Percentiles rank a stretch among this genome's conserved stretches.
These are phyloP conservation scores for Thaleichthys pacificus DNA, from an alignment of 2,797 vertebrate species.

Conservation along the genomic window DNA sequence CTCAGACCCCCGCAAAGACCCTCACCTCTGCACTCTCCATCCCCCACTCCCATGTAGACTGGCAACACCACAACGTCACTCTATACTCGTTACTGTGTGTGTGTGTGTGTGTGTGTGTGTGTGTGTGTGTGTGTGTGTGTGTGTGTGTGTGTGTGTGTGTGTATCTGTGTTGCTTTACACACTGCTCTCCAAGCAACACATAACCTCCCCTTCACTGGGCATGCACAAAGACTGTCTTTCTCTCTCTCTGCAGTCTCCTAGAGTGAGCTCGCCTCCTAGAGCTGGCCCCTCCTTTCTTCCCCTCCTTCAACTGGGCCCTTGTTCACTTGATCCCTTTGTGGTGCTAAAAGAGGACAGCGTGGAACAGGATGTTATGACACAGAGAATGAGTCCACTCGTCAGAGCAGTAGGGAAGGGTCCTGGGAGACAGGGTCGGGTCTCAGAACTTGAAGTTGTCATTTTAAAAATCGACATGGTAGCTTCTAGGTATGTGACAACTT, in stretches of 20 bases:
- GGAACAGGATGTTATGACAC: not conserved
- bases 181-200: not conserved
- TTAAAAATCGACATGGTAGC: too few species aligned
- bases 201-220: constrained; percentile 10
- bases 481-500: too few species aligned
- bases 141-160: too few species aligned
- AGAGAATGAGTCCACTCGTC: too few species aligned
- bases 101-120: too few species aligned
- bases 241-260: not conserved
- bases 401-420: too few species aligned
- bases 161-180: not conserved
- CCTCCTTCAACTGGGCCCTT: not conserved
- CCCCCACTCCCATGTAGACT: not conserved
- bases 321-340: not conserved
- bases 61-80: not conserved
- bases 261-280: not conserved
- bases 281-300: too few species aligned
- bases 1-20: not conserved
- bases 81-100: too few species aligned
- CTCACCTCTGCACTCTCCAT: not conserved
- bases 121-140: too few species aligned
- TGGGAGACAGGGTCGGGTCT: too few species aligned
- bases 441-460: too few species aligned
- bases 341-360: not conserved
- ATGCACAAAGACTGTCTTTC: not conserved